Base-by-base conservation (phyloP, 2,113 vertebrate genomes). In the Aviceda subcristata region DNA sequence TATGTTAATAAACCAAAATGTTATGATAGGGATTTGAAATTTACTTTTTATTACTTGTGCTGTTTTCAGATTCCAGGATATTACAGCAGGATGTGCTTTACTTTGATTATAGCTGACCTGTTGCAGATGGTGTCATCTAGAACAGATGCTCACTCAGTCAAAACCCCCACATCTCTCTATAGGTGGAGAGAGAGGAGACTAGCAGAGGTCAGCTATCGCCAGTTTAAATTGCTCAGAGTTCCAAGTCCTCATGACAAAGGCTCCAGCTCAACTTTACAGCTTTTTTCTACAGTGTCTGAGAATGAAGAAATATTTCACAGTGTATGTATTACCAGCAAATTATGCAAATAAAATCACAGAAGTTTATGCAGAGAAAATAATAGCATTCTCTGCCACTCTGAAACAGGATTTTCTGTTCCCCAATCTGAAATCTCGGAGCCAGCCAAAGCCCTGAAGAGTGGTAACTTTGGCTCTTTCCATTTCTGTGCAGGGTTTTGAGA, bases 141-240 rank as follows among this genome's bases (percentile, higher is more conserved):
- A 76, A 59, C 11, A 20, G 32, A 12, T 24, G 51, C 6, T 17
- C 62, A 5, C n/a, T 51, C 18, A 26, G 2, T 76, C 17, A 76
- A 45, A 78, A 86, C 4, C 0, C 1, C 2, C 10, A 4, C 2
- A 4, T 57, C 3, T 71, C 16, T 53, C 20, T 71, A 6, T 16
- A 27, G n/a, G 8, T 34, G 19, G 24, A 57, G 68, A 30, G 32
- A 72, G 41, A 75, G 34, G 26, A 62, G 24, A 34, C 24, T 41
- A 55, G 53, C 39, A 84, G 32, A 93, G 30, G 22, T 76, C 50
- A 53, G 6, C 34, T 43, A 26, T 34, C 71, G 30, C 46, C 14
- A 60, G 24, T 41, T 64, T 77, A 38, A 90, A 56, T 85, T 66
- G 45, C 34, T 60, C 39, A 27, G 91, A 45, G 38, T 72, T 76